Conservation (phyloP, 2,888 invertebrate genomes). For the Cerceris rybyensis region DNA sequence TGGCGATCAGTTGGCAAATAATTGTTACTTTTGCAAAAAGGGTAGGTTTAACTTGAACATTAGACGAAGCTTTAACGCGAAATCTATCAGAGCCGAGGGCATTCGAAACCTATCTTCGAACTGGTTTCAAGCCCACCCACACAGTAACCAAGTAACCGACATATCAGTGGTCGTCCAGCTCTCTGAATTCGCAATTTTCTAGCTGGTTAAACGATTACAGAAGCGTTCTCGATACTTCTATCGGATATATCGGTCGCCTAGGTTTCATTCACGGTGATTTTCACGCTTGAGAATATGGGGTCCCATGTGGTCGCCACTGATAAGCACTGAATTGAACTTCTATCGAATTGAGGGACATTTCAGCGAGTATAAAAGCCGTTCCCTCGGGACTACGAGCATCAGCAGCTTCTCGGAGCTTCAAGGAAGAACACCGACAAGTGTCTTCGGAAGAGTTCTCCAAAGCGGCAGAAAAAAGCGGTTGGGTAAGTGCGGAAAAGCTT, state of each 20-base stretch:
- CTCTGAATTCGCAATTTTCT: slow-evolving; percentile 70
- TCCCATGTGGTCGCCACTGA: slow-evolving; percentile 79
- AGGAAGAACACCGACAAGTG: slow-evolving; percentile 41
- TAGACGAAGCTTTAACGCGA: background rate
- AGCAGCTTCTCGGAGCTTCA: slow-evolving; percentile 59
- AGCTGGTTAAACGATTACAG: slow-evolving; percentile 65
- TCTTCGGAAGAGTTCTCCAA: background rate
- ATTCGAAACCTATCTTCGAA: slow-evolving; percentile 22
- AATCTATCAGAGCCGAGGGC: background rate
- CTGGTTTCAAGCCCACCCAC: slow-evolving; percentile 30
- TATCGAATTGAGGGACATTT: slow-evolving; percentile 73
- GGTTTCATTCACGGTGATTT: slow-evolving; percentile 62
- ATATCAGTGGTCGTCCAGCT: slow-evolving; percentile 33
- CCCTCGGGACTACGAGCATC: slow-evolving; percentile 59
- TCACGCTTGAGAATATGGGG: slow-evolving; percentile 65
- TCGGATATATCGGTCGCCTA: slow-evolving; percentile 51
- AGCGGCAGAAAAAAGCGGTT: slow-evolving; percentile 13
- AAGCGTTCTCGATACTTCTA: slow-evolving; percentile 68
- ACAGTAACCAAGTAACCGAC: slow-evolving; percentile 39
- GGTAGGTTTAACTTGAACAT: background rate
- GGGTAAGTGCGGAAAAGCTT: background rate
- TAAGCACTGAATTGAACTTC: slow-evolving; percentile 78
- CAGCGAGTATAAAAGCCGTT: slow-evolving; percentile 73
- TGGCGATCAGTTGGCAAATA: too few species aligned
- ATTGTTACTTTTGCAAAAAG: too few species aligned